Evolutionary conservation across 2,113 vertebrate genomes (phyloP).

Genomic region (Arvicanthis niloticus): DNA sequence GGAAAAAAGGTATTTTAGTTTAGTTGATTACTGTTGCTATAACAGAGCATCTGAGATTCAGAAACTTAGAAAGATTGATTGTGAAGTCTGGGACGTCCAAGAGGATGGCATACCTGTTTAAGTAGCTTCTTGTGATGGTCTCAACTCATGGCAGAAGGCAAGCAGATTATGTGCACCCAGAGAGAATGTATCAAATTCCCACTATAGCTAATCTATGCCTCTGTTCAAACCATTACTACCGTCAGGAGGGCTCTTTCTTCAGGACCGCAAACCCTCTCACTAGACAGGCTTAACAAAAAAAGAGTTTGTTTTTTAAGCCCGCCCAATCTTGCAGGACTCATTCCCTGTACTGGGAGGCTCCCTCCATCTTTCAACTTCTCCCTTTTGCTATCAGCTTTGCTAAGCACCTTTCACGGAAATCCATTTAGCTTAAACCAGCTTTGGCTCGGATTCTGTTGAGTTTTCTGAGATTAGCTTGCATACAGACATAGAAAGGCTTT

Average conservation of each 20-base stretch:
- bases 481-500: neutral
- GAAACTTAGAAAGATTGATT: neutral
- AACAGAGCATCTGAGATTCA: neutral
- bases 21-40: neutral
- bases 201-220: neutral
- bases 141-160: neutral
- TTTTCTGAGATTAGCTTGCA: conserved; percentile 47
- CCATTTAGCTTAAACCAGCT: conserved; percentile 28
- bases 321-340: neutral
- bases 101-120: neutral
- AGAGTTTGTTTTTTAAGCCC: conserved; percentile 13
- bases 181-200: neutral
- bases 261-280: neutral
- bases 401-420: conserved; percentile 49
- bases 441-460: neutral
- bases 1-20: neutral
- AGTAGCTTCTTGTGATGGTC: neutral
- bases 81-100: neutral
- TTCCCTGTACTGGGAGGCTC: conserved; percentile 18
- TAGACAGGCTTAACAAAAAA: too few relatives aligned
- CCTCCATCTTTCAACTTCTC: neutral
- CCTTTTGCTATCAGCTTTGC: neutral
- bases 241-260: neutral
- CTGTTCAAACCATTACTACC: neutral
- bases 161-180: neutral